Evolutionary conservation across 2,888 invertebrate genomes (phyloP), one percentile per base, ranked within the genome.

Genomic region (Lottia gigantea): DNA sequence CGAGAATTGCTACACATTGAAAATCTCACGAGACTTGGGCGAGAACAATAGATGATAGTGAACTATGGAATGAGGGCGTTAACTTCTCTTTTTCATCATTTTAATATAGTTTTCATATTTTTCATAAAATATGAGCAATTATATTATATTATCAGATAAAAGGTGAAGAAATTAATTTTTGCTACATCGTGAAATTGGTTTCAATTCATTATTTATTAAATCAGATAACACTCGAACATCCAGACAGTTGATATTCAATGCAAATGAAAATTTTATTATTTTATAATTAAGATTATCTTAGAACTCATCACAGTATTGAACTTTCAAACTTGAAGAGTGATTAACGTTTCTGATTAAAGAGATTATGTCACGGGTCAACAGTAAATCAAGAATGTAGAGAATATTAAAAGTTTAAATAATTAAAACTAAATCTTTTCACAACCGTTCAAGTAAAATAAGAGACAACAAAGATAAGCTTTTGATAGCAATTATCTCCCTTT

Each of bases 1-100:
- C 31, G 65, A 65, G 46, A 23, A 40, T 65, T 25, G 45, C 23
- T 25, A 65, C 65, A 46, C 46, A 19, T 46, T 40, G 15, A 11
- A 19, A 19, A n/a, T 46, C 46, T 65, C 65, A 23, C 25, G 46
- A 25, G 47, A 47, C 16, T 25, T 46, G n/a, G 11, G 31, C 16
- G 45, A 15, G 46, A 46, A 15, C n/a, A 55, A 23, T 11, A 12
- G 11, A 23, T 23, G 47, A 40, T n/a, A 25, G 40, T 46, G 16
- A 25, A 65, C 25, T 40, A 31, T 65, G 46, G 19, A 47, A 25
- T 45, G 23, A 40, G 65, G 65, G 65, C 16, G 65, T 16, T 65
- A 65, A 65, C 47, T 45, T 46, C 63, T 46, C 65, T 65, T 65
- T 65, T 47, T 65, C 45, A 65, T 25, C n/a, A n/a, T 31, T n/a